A percentile compares a stretch with the other conserved stretches of the same genome.
Conservation (phyloP, 1,140 invertebrate species). For the Andrena cerasifolii region DNA sequence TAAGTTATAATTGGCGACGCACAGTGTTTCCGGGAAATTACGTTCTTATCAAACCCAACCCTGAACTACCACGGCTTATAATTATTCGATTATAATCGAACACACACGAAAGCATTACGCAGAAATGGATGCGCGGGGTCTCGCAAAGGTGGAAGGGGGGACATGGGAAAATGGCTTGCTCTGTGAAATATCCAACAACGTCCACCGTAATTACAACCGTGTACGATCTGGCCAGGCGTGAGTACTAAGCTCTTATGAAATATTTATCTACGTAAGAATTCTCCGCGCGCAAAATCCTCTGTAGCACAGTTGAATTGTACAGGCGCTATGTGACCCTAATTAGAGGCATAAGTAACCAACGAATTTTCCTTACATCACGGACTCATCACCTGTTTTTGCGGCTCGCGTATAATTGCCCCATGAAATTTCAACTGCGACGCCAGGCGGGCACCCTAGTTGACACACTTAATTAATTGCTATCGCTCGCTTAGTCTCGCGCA, state of each 20-base stretch:
- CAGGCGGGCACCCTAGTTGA: background rate
- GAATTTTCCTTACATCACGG: conserved; percentile 1
- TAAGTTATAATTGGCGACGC: no score
- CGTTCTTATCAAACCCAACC: no score
- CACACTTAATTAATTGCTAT: conserved; percentile 1
- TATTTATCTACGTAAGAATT: conserved; percentile 14
- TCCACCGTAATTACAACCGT: conserved; percentile 1
- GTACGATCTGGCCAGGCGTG: conserved; percentile 2
- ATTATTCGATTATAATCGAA: background rate
- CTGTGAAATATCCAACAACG: conserved; percentile 9
- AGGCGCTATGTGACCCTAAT: background rate
- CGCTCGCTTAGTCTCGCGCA: background rate
- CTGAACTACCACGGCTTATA: no score
- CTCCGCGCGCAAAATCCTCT: background rate
- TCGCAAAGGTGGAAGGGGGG: background rate
- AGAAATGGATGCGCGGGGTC: background rate
- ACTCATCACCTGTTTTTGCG: background rate
- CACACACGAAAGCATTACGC: background rate
- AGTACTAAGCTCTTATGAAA: conserved; percentile 17
- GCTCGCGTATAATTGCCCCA: background rate
- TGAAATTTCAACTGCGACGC: background rate
- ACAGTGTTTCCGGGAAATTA: no score
- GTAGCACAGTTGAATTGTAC: background rate
- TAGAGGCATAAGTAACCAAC: conserved; percentile 8
- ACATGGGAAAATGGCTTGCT: background rate